phyloP scores from a whole-genome alignment of 2,113 vertebrate species.

The Ornithorhynchus anatinus region DNA sequence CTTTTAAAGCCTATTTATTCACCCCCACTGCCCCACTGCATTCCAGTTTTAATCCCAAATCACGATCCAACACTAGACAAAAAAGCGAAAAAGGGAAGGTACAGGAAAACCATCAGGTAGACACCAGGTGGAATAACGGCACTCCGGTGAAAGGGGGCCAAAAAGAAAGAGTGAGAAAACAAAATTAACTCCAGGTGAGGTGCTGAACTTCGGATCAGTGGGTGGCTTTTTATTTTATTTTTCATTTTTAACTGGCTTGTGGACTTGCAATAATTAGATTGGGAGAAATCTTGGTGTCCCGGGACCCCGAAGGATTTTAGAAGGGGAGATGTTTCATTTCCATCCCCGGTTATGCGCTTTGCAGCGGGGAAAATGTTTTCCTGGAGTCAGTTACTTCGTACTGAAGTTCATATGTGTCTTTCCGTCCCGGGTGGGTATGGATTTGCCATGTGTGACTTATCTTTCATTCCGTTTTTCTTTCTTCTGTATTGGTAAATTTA shows the following conservation, averaged over 20 bases:
- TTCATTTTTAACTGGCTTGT: not conserved
- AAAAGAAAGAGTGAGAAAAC: too few relatives aligned
- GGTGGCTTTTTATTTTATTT: not conserved
- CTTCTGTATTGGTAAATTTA: not conserved
- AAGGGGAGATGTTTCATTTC: not conserved
- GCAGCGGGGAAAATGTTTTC: constrained; percentile 13
- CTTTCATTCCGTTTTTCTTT: not conserved
- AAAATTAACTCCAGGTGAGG: too few relatives aligned
- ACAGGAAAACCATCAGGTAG: too few relatives aligned
- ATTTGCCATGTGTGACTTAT: constrained; percentile 7
- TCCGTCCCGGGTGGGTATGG: not conserved
- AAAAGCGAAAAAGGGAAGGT: too few relatives aligned
- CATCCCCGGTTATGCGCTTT: constrained; percentile 20
- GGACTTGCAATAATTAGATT: not conserved
- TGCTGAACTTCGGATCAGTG: too few relatives aligned
- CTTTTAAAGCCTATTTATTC: too few relatives aligned
- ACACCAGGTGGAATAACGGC: too few relatives aligned
- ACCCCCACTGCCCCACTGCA: too few relatives aligned
- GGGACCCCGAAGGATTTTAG: not conserved
- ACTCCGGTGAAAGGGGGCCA: too few relatives aligned
- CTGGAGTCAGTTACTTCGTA: constrained; percentile 25
- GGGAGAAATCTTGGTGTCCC: constrained; percentile 18
- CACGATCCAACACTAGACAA: too few relatives aligned
- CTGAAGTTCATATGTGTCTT: not conserved
- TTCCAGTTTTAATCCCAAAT: too few relatives aligned